Percentiles rank a stretch among this genome's conserved stretches.
These are phyloP conservation scores for Lasius platythorax DNA, from an alignment of 2,888 invertebrate species.

Conservation along the genomic window DNA sequence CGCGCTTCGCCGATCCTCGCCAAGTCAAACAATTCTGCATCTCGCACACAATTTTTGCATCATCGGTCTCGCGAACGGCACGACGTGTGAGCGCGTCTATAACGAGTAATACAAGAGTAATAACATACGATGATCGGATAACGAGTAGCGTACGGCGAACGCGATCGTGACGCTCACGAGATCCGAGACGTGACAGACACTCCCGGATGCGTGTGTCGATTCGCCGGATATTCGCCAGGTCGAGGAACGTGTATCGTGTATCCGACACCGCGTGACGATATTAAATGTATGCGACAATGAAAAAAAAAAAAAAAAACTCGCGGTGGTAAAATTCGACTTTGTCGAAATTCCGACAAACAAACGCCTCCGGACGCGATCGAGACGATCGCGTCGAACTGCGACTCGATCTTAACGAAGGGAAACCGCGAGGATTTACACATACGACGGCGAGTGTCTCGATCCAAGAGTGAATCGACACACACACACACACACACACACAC, in stretches of 20 bases:
- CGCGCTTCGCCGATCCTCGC: not conserved
- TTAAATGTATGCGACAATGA: not conserved
- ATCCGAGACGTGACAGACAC: not conserved
- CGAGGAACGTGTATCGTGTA: not conserved
- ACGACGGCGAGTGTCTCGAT: conserved; percentile 17
- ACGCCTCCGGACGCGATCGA: not conserved
- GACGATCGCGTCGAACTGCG: not conserved
- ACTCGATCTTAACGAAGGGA: conserved; percentile 2
- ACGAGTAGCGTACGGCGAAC: conserved; percentile 38
- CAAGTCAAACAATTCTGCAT: not conserved
- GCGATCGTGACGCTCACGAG: conserved; percentile 36
- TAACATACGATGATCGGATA: conserved; percentile 50
- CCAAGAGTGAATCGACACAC: not conserved
- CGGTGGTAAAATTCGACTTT: not conserved
- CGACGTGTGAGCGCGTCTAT: conserved; percentile 27
- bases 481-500: not conserved
- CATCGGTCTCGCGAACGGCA: conserved; percentile 36
- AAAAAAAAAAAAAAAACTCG: not conserved
- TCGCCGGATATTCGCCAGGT: not conserved
- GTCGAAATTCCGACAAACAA: not conserved
- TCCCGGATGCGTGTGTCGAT: not conserved
- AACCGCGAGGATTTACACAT: not conserved
- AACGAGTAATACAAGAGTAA: conserved; percentile 50
- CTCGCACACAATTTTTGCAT: not conserved
- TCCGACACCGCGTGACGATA: not conserved